phyloP scores from a whole-genome alignment of 35 echinoderm and acorn worm genomes.

The Apostichopus japonicus region DNA sequence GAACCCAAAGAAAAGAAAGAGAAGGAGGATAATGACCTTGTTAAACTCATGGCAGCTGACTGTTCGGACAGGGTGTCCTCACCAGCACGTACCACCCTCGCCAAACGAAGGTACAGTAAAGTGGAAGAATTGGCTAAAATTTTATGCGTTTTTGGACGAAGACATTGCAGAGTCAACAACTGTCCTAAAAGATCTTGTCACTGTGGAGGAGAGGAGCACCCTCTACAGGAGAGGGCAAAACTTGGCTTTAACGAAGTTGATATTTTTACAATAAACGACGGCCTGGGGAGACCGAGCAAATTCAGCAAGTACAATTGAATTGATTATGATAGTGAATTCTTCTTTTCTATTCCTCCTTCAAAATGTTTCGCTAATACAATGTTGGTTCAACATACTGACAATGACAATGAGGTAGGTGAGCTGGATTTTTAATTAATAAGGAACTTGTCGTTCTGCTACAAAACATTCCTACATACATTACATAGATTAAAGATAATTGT shows the following conservation, averaged over 20 bases:
- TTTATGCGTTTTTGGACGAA: not conserved
- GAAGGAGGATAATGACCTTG: not conserved
- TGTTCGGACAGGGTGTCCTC: constrained; percentile 22
- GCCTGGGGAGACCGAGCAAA: constrained; percentile 33
- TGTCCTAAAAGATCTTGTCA: not conserved
- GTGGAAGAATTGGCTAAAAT: not conserved
- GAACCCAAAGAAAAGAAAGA: not conserved
- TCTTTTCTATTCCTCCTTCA: too few relatives aligned
- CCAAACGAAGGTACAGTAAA: not conserved
- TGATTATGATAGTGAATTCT: too few relatives aligned
- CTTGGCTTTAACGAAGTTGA: not conserved
- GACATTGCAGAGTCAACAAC: not conserved
- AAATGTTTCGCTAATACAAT: too few relatives aligned
- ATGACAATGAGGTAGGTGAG: too few relatives aligned
- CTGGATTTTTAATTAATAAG: too few relatives aligned
- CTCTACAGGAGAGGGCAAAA: not conserved
- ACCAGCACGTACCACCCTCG: not conserved
- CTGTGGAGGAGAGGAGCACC: not conserved
- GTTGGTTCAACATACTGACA: too few relatives aligned
- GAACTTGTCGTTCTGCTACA: too few relatives aligned
- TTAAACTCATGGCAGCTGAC: constrained; percentile 1
- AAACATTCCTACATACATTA: too few relatives aligned
- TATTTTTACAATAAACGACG: constrained; percentile 23
- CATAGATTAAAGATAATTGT: too few relatives aligned
- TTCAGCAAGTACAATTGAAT: constrained; percentile 7